Evolutionary conservation across 2,113 vertebrate genomes (phyloP).

Genomic region (Hemichromis elongatus): DNA sequence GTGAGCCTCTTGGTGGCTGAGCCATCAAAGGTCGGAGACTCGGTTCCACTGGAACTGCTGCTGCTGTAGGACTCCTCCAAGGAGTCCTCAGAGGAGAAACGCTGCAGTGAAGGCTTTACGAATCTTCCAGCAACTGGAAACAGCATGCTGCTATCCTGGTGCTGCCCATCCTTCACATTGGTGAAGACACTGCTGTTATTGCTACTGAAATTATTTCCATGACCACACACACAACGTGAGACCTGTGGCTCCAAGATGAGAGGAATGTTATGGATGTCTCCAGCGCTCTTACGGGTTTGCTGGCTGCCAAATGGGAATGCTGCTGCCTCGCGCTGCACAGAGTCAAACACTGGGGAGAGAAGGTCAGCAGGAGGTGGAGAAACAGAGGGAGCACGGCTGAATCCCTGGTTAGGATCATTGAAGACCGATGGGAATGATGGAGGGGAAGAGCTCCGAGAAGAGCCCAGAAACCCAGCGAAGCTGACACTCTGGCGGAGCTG

Average conservation of each 20-base stretch:
- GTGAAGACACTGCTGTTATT: constrained; percentile 39
- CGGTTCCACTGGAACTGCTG: constrained; percentile 80
- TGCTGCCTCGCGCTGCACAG: constrained; percentile 30
- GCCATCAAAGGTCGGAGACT: constrained; percentile 82
- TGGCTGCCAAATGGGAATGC: constrained; percentile 71
- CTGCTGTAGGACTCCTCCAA: constrained; percentile 87
- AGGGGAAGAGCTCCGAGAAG: constrained; percentile 66
- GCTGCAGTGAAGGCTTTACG: constrained; percentile 61
- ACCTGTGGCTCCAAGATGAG: constrained; percentile 61
- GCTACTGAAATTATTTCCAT: constrained; percentile 58
- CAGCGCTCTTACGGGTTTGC: constrained; percentile 62
- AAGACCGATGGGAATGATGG: constrained; percentile 54
- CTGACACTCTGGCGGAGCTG: constrained; percentile 82
- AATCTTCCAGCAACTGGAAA: constrained; percentile 30
- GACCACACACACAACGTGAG: constrained; percentile 75
- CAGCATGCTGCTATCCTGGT: constrained; percentile 14
- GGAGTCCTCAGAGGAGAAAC: constrained; percentile 84
- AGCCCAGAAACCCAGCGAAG: constrained; percentile 76
- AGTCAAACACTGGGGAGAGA: constrained; percentile 71
- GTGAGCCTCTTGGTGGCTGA: constrained; percentile 72
- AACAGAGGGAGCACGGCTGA: constrained; percentile 76
- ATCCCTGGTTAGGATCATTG: constrained; percentile 71
- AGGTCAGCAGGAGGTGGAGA: constrained; percentile 78
- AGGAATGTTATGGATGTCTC: constrained; percentile 71
- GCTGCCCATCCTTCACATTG: constrained; percentile 38